Evolutionary conservation across 37 sponge, comb jelly and placozoan genomes (phyloP), one percentile per base, ranked within the genome.

Genomic region (Aplysina aerophoba): DNA sequence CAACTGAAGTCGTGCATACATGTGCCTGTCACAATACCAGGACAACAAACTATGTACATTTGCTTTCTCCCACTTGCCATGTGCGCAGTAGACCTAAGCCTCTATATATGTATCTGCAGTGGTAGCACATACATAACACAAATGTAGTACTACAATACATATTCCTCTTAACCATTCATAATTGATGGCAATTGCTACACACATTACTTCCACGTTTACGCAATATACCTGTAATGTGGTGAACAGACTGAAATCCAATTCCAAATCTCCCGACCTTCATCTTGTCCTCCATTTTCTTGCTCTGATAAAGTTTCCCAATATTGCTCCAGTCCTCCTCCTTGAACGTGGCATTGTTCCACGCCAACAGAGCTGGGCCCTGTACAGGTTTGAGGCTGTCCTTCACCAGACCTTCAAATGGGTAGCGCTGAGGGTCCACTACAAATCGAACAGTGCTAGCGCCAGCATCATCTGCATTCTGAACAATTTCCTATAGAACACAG

Each of bases 241-340:
- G 88, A 69, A 94, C 90, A 39, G 95, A 94, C 41, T 87, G 89
- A 50, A 94, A 94, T 36, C 95, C 95, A 41, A 94, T 86, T 40
- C 95, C 95, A 86, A 94, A 94, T 31, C 88, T 78, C 6, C 95
- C 95, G 30, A 91, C 90, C 87, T 94, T 94, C 34, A 89, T 69
- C 20, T 79, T 75, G 53, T 94, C 90, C 19, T 89, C 83, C 24
- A 81, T 87, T 58, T 94, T 94, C 20, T 53, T 55, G 62, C 95
- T 94, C 55, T 84, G 89, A 15, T 91, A 82, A 12, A 88, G 72
- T 13, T 89, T 89, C 38, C 77, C 84, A 5, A 94, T 86, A 20
- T 89, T 71, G 22, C 87, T 85, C 95, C 95, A 94, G 75, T 94
- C 95, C 38, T 81, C 74, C n/a, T 73, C 88, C n/a, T 38, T 71